Base-by-base conservation (phyloP, 2,888 invertebrate genomes). In the Lasioglossum zephyrum region DNA sequence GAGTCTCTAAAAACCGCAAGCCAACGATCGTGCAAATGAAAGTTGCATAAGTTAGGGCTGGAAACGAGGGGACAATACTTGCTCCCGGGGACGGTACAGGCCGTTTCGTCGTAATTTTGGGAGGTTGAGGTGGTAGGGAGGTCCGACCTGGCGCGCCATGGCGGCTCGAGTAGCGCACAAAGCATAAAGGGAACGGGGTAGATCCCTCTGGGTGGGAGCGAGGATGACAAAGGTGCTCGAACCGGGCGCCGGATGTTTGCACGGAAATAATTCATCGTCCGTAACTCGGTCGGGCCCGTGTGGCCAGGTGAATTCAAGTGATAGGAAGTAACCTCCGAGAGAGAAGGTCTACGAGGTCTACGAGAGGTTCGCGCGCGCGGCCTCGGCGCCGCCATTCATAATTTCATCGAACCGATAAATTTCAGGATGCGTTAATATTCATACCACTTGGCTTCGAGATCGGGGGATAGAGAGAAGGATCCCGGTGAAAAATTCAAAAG, bases 251-350 rank as follows among this genome's bases (percentile, higher is more conserved):
- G 77, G 76, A 82, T 86, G 88, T 88, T 88, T 88, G 88, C 83
- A 22, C 82, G 80, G 85, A 86, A 88, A 88, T 88, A 88, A 88
- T 88, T 88, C 79, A 86, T 88, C 81, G 82, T 44, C 49, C 69
- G 70, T 79, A 72, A 89, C 82, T 85, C 66, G 80, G 60, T 73
- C 81, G 79, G 63, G 69, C 41, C 49, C 11, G 69, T 36, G 57
- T 11, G 73, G 49, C 44, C 75, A 49, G 36, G 66, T 73, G 78
- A 85, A 82, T 73, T 74, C 79, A 69, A 44, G 72, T 60, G 77
- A 81, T 60, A 73, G 74, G 69, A 81, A 80, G 69, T 69, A 69
- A 44, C 57, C 57, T 31, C 41, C 57, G 41, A 26, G 60, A 69
- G 53, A 53, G 22, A 3, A 53, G 53, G 53, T 53, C 77, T 53